Evolutionary conservation across 2,113 vertebrate species (phyloP).

Genomic region (Cyanocitta stelleri): DNA sequence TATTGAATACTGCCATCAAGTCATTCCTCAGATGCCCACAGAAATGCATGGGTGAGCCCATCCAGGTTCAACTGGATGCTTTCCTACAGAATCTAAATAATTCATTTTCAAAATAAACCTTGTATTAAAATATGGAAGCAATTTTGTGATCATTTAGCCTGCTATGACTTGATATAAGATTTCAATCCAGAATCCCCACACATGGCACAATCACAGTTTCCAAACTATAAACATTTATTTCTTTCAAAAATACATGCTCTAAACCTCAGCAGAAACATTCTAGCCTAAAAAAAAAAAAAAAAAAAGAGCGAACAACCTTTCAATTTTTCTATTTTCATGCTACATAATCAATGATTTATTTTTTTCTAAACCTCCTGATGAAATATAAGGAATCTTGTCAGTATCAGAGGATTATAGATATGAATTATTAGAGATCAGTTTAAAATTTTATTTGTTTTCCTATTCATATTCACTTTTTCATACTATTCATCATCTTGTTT

Average conservation of each 20-base stretch:
- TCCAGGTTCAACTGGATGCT: neutral
- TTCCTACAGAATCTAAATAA: neutral
- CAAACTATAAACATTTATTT: neutral
- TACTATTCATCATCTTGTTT: neutral
- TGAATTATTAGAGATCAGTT: neutral
- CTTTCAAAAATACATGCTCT: neutral
- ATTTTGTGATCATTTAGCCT: neutral
- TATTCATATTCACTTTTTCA: neutral
- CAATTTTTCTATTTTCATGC: neutral
- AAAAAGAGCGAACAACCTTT: neutral
- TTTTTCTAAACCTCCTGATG: neutral
- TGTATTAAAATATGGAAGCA: neutral
- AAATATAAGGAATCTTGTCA: neutral
- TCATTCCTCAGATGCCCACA: neutral
- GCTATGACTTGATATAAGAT: neutral
- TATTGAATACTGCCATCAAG: neutral
- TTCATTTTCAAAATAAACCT: neutral
- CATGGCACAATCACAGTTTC: neutral
- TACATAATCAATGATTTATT: neutral
- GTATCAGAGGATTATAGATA: neutral
- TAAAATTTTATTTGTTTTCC: neutral
- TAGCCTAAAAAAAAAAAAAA: neutral
- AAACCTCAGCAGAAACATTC: neutral
- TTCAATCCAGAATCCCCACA: neutral
- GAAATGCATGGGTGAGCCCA: neutral